Percentiles rank a stretch among this genome's conserved stretches.
These are phyloP conservation scores for Acrossocheilus fasciatus DNA, from an alignment of 2,797 vertebrate genomes.

Conservation along the genomic window DNA sequence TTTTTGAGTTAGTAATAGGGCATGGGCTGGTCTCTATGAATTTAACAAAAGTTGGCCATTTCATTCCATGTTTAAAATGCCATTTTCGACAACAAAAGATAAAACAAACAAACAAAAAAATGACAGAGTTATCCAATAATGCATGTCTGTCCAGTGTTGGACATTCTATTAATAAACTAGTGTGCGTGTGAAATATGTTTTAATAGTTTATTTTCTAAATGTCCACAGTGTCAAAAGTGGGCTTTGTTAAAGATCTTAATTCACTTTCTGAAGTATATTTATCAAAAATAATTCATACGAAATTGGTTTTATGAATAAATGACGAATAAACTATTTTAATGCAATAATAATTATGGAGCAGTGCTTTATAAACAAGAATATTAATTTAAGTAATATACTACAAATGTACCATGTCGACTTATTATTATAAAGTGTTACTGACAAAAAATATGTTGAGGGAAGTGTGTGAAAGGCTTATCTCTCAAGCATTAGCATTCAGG, in stretches of 20 bases:
- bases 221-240: background rate
- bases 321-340: background rate
- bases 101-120: too few species aligned
- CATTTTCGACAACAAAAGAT: background rate
- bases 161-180: background rate
- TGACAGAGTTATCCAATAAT: background rate
- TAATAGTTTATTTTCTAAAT: background rate
- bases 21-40: background rate
- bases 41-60: background rate
- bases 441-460: slow-evolving; percentile 21
- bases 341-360: background rate
- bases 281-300: background rate
- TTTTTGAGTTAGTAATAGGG: background rate
- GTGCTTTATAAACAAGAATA: background rate
- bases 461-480: slow-evolving; percentile 32
- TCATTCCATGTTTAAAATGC: background rate
- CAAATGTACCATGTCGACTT: slow-evolving; percentile 6
- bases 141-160: background rate
- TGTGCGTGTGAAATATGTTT: background rate
- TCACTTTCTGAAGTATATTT: background rate
- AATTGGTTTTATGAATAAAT: background rate
- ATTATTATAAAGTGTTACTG: slow-evolving; percentile 8
- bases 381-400: background rate
- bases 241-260: background rate
- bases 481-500: slow-evolving; percentile 72